These are phyloP conservation scores for Diplodus sargus DNA, from an alignment of 2,797 vertebrate genomes.

Conservation along the genomic window DNA sequence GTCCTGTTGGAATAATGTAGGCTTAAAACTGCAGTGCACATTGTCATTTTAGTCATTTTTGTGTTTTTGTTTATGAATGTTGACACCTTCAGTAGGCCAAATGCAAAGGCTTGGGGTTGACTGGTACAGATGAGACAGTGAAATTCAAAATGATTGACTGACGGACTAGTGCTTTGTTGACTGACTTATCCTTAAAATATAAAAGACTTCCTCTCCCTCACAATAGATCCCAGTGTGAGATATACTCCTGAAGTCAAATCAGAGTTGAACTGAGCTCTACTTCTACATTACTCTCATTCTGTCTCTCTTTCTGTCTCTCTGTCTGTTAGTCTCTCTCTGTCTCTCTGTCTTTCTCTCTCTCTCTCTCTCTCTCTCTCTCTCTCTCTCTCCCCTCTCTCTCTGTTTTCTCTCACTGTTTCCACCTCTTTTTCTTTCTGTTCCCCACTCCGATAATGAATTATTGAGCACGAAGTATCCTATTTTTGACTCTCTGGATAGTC, in stretches of 20 bases:
- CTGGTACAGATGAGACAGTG: too few species aligned
- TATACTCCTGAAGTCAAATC: constrained; percentile 24
- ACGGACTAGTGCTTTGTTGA: background rate
- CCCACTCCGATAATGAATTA: constrained; percentile 64
- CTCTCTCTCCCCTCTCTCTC: background rate
- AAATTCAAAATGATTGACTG: background rate
- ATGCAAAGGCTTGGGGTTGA: background rate
- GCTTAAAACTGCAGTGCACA: too few species aligned
- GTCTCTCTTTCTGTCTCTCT: constrained; percentile 1
- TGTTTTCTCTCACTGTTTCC: constrained; percentile 21
- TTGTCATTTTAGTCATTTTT: too few species aligned
- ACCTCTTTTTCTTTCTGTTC: constrained; percentile 21
- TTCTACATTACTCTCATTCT: constrained; percentile 33
- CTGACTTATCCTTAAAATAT: background rate
- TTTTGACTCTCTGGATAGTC: constrained; percentile 46
- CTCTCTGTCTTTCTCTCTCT: constrained; percentile 7
- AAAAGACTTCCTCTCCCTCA: background rate
- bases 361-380: background rate
- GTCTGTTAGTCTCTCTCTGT: background rate
- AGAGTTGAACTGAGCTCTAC: constrained; percentile 29
- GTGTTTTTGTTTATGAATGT: too few species aligned
- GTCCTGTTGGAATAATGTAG: background rate
- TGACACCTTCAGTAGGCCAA: background rate
- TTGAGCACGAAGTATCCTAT: constrained; percentile 53
- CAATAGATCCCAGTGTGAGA: constrained; percentile 6